phyloP scores from a whole-genome alignment of 2,113 vertebrate species.

The Oryzias melastigma region DNA sequence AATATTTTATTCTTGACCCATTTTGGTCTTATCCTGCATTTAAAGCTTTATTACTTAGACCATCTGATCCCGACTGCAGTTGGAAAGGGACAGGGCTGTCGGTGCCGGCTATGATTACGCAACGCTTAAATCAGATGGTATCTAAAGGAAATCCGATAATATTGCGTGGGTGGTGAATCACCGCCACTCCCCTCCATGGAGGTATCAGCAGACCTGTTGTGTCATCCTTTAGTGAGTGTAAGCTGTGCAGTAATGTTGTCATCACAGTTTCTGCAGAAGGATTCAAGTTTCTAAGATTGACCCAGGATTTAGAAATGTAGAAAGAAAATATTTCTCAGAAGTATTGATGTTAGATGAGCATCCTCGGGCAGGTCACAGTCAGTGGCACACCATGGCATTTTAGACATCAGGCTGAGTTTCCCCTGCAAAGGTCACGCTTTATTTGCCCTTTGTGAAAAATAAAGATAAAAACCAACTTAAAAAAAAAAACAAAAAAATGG shows the following conservation, averaged over 20 bases:
- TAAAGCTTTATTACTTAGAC: neutral
- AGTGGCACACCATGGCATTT: no score
- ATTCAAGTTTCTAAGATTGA: no score
- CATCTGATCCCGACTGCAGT: neutral
- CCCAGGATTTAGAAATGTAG: no score
- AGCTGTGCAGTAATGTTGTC: no score
- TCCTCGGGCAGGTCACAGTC: neutral
- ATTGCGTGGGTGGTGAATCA: constrained; percentile 24
- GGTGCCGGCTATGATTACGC: constrained; percentile 29
- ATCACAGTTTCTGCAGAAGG: no score
- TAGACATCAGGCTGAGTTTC: no score
- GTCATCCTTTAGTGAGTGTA: constrained; percentile 24
- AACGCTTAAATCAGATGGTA: constrained; percentile 37
- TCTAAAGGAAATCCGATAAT: constrained; percentile 31
- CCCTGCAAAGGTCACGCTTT: no score
- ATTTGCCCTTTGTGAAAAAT: no score
- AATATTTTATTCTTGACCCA: neutral
- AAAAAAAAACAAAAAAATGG: no score
- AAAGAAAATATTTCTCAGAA: no score
- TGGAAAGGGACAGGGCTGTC: neutral
- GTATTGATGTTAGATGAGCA: neutral
- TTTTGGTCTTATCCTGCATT: neutral
- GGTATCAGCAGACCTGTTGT: constrained; percentile 25
- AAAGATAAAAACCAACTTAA: no score
- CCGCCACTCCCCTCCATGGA: constrained; percentile 28